Conservation (phyloP, 1,140 invertebrate genomes). For the Dendroctonus valens region DNA sequence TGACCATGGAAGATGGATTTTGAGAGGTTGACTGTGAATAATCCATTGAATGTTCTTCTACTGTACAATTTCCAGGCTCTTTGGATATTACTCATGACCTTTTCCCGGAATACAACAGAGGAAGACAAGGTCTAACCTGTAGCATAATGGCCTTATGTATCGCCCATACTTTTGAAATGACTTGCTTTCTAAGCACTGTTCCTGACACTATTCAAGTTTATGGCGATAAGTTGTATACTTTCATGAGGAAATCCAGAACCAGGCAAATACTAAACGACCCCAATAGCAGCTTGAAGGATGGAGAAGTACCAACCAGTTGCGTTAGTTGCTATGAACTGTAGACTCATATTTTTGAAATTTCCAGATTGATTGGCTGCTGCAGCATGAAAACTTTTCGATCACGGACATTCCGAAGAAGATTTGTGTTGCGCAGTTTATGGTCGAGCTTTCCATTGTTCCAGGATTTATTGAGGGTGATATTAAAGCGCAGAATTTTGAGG, state of each 20-base stretch:
- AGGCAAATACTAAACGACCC: slow-evolving; percentile 47
- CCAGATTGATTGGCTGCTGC: slow-evolving; percentile 31
- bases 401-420: slow-evolving; percentile 48
- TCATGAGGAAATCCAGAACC: slow-evolving; percentile 34
- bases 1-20: slow-evolving; percentile 45
- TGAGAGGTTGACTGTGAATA: slow-evolving; percentile 36
- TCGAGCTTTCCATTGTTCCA: slow-evolving; percentile 43
- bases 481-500: slow-evolving; percentile 46
- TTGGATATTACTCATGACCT: slow-evolving; percentile 40
- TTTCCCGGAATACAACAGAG: slow-evolving; percentile 44
- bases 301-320: too few relatives aligned
- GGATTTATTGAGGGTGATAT: slow-evolving; percentile 51
- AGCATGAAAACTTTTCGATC: slow-evolving; percentile 49
- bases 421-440: slow-evolving; percentile 41
- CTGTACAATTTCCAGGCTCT: background rate
- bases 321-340: too few relatives aligned
- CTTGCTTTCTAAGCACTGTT: slow-evolving; percentile 50
- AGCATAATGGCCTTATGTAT: slow-evolving; percentile 42
- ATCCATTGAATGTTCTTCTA: background rate
- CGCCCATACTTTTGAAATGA: slow-evolving; percentile 38
- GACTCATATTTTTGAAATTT: too few relatives aligned
- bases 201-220: slow-evolving; percentile 55
- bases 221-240: slow-evolving; percentile 54
- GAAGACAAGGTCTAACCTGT: slow-evolving; percentile 40
- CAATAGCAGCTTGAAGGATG: slow-evolving; percentile 38